Percentiles rank a stretch among this genome's conserved stretches.
Conservation (phyloP, 2,113 vertebrate species). For the Coreoperca whiteheadi region DNA sequence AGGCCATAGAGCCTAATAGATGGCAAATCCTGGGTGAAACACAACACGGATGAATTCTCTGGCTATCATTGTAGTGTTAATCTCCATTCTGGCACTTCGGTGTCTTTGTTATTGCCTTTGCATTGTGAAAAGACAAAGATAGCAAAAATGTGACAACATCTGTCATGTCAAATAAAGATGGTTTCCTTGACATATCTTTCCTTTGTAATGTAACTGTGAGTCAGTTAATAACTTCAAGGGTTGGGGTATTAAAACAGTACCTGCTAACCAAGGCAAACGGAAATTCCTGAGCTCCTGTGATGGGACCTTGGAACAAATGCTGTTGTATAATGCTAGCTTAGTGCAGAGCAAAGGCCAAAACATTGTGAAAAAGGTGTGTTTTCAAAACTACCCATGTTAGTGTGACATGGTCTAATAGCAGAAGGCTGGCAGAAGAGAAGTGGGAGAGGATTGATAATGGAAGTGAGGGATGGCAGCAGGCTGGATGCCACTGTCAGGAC, state of each 20-base stretch:
- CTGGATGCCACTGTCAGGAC: slow-evolving; percentile 38
- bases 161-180: background rate
- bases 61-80: background rate
- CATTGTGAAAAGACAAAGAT: slow-evolving; percentile 14
- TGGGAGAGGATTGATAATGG: slow-evolving; percentile 16
- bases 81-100: background rate
- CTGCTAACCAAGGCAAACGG: background rate
- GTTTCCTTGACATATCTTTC: background rate
- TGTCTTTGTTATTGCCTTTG: background rate
- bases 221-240: background rate
- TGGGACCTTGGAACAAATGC: slow-evolving; percentile 1
- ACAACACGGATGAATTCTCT: background rate
- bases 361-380: background rate
- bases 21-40: background rate
- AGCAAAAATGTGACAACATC: background rate
- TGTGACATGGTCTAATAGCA: slow-evolving; percentile 37
- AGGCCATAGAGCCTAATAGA: background rate
- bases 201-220: background rate
- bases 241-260: background rate
- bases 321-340: slow-evolving; percentile 3
- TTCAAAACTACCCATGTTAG: slow-evolving; percentile 37
- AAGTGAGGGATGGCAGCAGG: slow-evolving; percentile 27
- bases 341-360: background rate
- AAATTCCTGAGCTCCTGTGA: background rate
- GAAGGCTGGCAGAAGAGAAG: slow-evolving; percentile 26